Conservation (phyloP, 2,888 invertebrate genomes). For the Chalcis sispes region DNA sequence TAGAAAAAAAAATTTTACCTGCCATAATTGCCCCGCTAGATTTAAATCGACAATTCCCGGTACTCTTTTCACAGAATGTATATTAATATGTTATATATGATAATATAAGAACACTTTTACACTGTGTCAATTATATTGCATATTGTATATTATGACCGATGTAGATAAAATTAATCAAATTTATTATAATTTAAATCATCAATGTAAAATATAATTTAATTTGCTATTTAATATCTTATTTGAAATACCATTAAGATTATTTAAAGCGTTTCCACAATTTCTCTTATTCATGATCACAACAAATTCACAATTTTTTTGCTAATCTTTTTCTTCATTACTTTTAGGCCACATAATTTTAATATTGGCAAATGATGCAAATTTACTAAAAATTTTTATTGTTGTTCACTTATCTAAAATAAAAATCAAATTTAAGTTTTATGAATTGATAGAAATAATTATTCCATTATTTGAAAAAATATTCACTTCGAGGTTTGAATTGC, state of each 20-base stretch:
- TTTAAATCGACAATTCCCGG: too few relatives aligned
- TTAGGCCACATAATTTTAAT: slow-evolving; percentile 99
- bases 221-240: slow-evolving; percentile 1
- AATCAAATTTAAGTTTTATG: slow-evolving; percentile 2
- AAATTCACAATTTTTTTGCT: slow-evolving; percentile 98
- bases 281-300: slow-evolving; percentile 99
- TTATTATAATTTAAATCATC: not conserved
- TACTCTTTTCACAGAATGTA: too few relatives aligned
- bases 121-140: slow-evolving; percentile 99
- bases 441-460: not conserved
- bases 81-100: slow-evolving; percentile 98
- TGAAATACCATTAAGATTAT: slow-evolving; percentile 86
- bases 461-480: slow-evolving; percentile 52
- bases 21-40: too few relatives aligned
- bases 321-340: slow-evolving; percentile 96
- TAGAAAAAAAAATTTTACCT: too few relatives aligned
- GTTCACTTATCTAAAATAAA: slow-evolving; percentile 89
- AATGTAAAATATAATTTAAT: not conserved
- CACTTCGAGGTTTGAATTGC: slow-evolving; percentile 97
- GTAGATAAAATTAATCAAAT: not conserved
- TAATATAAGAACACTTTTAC: slow-evolving; percentile 97
- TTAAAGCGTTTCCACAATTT: slow-evolving; percentile 95
- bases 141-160: slow-evolving; percentile 91
- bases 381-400: slow-evolving; percentile 97
- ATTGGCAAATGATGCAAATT: slow-evolving; percentile 97